phyloP scores from a whole-genome alignment of 2,888 invertebrate species.

The Melieria crassipennis region DNA sequence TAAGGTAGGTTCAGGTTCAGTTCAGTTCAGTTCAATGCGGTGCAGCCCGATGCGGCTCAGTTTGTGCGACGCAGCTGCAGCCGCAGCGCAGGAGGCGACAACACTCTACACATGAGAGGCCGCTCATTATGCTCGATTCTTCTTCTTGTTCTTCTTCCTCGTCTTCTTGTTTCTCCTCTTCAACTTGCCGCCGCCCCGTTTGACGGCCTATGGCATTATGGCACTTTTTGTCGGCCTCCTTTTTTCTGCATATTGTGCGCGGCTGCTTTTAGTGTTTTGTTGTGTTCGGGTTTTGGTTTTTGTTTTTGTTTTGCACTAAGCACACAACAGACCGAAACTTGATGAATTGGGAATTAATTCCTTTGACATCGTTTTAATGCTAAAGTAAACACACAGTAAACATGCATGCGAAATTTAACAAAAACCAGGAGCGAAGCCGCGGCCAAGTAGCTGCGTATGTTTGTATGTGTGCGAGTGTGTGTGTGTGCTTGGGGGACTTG shows the following conservation, averaged over 20 bases:
- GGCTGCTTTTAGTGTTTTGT: slow-evolving; percentile 37
- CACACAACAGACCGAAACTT: slow-evolving; percentile 56
- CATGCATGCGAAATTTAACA: neutral
- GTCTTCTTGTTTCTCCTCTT: neutral
- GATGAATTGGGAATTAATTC: slow-evolving; percentile 66
- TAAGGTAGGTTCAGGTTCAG: slow-evolving; percentile 29
- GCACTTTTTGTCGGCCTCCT: neutral
- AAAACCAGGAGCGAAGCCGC: slow-evolving; percentile 14
- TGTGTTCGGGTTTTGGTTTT: slow-evolving; percentile 2
- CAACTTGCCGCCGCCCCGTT: neutral
- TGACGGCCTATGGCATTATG: no score
- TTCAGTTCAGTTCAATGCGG: slow-evolving; percentile 22
- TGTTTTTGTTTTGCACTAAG: slow-evolving; percentile 26
- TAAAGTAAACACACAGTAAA: slow-evolving; percentile 43
- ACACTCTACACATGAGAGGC: no score
- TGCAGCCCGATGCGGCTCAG: slow-evolving; percentile 40
- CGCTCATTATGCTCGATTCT: neutral
- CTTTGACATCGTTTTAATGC: slow-evolving; percentile 59
- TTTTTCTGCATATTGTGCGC: slow-evolving; percentile 40
- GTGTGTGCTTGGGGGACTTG: slow-evolving; percentile 13
- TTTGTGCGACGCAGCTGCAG: slow-evolving; percentile 8
- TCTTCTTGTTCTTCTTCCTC: neutral
- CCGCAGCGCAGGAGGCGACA: neutral
- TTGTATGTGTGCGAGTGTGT: slow-evolving; percentile 24
- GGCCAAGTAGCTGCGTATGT: neutral